Evolutionary conservation across 2,113 vertebrate genomes (phyloP).

Genomic region (Neolamprologus kungweensis): DNA sequence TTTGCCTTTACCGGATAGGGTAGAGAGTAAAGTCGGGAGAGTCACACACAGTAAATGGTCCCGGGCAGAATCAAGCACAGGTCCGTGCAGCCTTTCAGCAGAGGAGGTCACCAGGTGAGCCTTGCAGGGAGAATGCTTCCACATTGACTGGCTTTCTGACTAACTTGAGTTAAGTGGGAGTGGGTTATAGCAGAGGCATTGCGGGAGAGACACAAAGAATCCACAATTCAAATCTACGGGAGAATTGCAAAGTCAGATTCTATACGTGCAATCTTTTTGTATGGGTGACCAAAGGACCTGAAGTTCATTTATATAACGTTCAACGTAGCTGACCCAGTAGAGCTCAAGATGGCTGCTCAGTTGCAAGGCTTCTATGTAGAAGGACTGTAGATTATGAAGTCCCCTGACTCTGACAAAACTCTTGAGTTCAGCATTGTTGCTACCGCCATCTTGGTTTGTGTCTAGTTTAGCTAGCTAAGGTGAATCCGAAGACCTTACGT

Average conservation of each 20-base stretch:
- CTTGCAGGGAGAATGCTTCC: not conserved
- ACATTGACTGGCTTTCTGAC: not conserved
- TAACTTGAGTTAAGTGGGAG: not conserved
- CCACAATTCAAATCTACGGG: not conserved
- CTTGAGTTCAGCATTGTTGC: not conserved
- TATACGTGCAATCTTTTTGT: rapidly evolving
- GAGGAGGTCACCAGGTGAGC: not conserved
- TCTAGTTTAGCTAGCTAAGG: not conserved
- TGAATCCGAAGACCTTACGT: not conserved
- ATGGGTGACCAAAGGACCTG: not conserved
- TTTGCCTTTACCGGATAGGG: not conserved
- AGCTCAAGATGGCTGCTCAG: not conserved
- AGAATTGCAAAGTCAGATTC: not conserved
- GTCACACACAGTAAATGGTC: not conserved
- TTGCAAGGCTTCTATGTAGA: not conserved
- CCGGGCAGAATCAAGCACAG: not conserved
- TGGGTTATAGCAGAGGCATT: not conserved
- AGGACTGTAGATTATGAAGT: not conserved
- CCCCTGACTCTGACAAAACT: not conserved
- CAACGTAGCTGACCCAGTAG: not conserved
- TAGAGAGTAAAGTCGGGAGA: not conserved
- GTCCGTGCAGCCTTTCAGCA: not conserved
- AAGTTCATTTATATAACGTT: not conserved
- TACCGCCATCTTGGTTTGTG: rapidly evolving
- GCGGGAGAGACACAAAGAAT: not conserved